A percentile compares a stretch with the other conserved stretches of the same genome.
Conservation (phyloP, 2,113 vertebrate species). For the Ctenomys sociabilis region DNA sequence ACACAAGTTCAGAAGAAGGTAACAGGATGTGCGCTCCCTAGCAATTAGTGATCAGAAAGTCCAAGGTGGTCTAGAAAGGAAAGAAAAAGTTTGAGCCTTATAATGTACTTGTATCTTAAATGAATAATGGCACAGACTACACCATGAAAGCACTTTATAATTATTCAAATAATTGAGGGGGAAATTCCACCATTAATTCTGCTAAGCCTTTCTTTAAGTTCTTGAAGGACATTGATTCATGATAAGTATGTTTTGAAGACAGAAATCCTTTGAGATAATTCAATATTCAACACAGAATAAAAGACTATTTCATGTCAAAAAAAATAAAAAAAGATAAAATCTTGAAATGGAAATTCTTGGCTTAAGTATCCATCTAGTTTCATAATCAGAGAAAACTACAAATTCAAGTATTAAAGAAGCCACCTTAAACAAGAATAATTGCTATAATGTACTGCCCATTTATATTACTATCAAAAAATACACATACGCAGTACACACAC, state of each 20-base stretch:
- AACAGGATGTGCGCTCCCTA: not conserved
- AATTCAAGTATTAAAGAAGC: not conserved
- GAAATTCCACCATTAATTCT: not conserved
- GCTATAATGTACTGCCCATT: not conserved
- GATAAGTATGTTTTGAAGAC: slow-evolving; percentile 18
- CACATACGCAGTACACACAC: not conserved
- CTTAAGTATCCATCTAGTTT: not conserved
- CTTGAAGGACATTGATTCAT: not conserved
- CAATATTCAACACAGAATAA: not conserved
- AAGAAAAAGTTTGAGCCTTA: not conserved
- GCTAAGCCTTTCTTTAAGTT: not conserved
- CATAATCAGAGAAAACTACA: slow-evolving; percentile 28
- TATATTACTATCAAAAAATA: not conserved
- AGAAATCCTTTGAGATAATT: not conserved
- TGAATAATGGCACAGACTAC: not conserved
- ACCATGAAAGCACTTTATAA: not conserved
- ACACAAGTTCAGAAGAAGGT: not conserved
- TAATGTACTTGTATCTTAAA: not conserved
- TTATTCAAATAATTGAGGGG: not conserved
- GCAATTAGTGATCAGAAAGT: not conserved
- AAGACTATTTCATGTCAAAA: not conserved
- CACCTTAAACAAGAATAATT: not conserved
- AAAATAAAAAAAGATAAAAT: not conserved
- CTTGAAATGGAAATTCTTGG: not conserved
- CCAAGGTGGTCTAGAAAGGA: not conserved